A percentile compares a stretch with the other conserved stretches of the same genome.
Conservation (phyloP, 2,888 invertebrate species). For the Diaphora mendica region DNA sequence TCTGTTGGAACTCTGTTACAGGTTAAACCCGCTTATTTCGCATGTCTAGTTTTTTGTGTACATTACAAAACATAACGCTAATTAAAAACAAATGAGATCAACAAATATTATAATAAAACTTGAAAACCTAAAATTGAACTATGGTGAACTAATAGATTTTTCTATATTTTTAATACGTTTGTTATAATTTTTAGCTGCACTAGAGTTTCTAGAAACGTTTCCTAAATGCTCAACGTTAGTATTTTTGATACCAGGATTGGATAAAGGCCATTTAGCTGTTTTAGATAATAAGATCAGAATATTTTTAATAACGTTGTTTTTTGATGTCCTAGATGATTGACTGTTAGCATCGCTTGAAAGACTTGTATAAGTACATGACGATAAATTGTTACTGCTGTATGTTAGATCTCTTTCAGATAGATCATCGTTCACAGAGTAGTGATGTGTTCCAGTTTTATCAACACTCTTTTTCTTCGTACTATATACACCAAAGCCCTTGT, state of each 20-base stretch:
- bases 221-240: slow-evolving; percentile 59
- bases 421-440: slow-evolving; percentile 74
- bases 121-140: slow-evolving; percentile 42
- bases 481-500: slow-evolving; percentile 9
- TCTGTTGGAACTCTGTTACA: neutral
- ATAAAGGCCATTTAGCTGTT: slow-evolving; percentile 63
- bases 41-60: neutral
- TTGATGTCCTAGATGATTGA: slow-evolving; percentile 71
- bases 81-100: neutral
- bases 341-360: slow-evolving; percentile 55
- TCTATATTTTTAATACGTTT: slow-evolving; percentile 52
- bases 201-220: slow-evolving; percentile 71
- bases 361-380: slow-evolving; percentile 64
- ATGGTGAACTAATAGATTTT: slow-evolving; percentile 71
- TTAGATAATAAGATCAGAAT: slow-evolving; percentile 63
- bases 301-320: slow-evolving; percentile 68
- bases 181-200: slow-evolving; percentile 62
- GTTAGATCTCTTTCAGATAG: slow-evolving; percentile 70
- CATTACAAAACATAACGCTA: neutral
- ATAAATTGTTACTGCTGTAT: slow-evolving; percentile 64
- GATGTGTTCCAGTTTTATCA: slow-evolving; percentile 69
- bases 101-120: neutral
- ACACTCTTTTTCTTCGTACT: slow-evolving; percentile 38
- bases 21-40: neutral
- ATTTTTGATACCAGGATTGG: slow-evolving; percentile 67